Percentiles rank a stretch among this genome's conserved stretches.
Conservation (phyloP, 2,797 vertebrate species). For the Hoplostethus mediterraneus region DNA sequence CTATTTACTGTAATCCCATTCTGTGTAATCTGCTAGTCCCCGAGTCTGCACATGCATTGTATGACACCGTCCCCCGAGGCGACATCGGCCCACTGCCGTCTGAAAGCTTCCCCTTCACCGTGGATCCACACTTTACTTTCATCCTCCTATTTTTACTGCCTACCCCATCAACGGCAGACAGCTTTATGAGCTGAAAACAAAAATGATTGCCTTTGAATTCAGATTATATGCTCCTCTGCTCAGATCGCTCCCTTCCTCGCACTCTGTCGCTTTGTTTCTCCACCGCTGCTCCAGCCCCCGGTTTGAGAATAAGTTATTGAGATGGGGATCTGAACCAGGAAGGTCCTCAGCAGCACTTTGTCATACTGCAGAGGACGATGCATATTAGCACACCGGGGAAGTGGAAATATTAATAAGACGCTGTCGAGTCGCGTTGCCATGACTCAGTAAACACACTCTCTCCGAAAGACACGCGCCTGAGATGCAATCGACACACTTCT, state of each 20-base stretch:
- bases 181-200: conserved; percentile 81
- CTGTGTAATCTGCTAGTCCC: too few species aligned
- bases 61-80: conserved; percentile 19
- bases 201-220: conserved; percentile 80
- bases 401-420: conserved; percentile 73
- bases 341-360: conserved; percentile 66
- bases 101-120: conserved; percentile 42
- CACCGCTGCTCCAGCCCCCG: conserved; percentile 10
- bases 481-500: conserved; percentile 22
- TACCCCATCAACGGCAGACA: conserved; percentile 64
- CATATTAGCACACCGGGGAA: conserved; percentile 73
- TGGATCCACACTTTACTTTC: conserved; percentile 62
- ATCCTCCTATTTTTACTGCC: conserved; percentile 68
- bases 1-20: too few species aligned
- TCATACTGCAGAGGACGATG: conserved; percentile 65
- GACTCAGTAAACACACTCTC: conserved; percentile 68
- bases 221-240: conserved; percentile 67
- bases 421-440: conserved; percentile 68
- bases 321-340: conserved; percentile 59
- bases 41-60: not conserved
- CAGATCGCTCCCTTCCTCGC: conserved; percentile 53
- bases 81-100: conserved; percentile 15
- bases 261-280: conserved; percentile 22
- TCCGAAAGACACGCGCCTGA: conserved; percentile 44
- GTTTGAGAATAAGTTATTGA: conserved; percentile 58